Base-by-base conservation (phyloP, 2,113 vertebrate genomes). In the Lipotes vexillifer region DNA sequence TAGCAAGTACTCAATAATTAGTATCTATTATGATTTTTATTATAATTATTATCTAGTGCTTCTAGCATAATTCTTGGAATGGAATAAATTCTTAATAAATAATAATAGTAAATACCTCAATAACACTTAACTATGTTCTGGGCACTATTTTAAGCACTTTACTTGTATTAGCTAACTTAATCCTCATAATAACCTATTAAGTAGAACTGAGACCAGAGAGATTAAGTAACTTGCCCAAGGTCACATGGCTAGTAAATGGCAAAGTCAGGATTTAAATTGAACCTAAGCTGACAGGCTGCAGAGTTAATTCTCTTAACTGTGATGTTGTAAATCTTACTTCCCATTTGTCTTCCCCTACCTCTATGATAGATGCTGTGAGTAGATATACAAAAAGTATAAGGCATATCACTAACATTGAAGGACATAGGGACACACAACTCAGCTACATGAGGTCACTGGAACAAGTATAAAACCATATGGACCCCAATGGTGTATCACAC, bases 401-500 rank as follows among this genome's bases (percentile, higher is more conserved):
- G 4, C 17, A 6, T 46, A 13, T 61, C 23, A 31, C 21, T 41
- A 49, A 74, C 21, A 61, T 90, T n/a, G 12, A 85, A 86, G 21
- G 29, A 55, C 55, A 72, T 2, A 2, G 49, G 46, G 25, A 36
- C 4, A 46, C 15, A 71, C 52, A 69, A 15, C 33, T 78, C 59
- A 82, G 46, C 8, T 13, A 4, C 29, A 21, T 21, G 63, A 68
- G 44, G 61, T 85, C 69, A 57, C 38, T 59, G 69, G 59, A 72
- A 75, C 57, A 96, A 94, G 84, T 77, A 57, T 31, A 81, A 96
- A 97, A 57, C 6, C 87, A 74, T 44, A 20, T 44, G 66, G 33
- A 75, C 27, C 9, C n/a, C 33, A 59, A 4, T 15, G 23, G n/a
- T 44, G 3, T 41, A 41, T 80, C 55, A 78, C n/a, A 82, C 1